Evolutionary conservation across 1,140 invertebrate species (phyloP).

Genomic region (Euwallacea similis): DNA sequence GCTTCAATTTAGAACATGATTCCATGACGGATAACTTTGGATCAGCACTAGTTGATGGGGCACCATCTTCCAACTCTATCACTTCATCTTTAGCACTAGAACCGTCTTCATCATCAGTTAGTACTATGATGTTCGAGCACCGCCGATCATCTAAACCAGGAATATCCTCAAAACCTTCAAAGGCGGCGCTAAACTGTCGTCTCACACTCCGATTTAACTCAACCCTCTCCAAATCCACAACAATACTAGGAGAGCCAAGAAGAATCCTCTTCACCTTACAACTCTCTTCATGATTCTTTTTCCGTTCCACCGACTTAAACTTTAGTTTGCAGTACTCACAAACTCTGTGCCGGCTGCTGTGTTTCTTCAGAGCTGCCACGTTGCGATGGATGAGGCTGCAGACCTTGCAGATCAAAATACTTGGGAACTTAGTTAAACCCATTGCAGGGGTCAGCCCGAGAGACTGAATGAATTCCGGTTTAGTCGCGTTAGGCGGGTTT

Average conservation of each 20-base stretch:
- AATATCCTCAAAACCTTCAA: conserved; percentile 14
- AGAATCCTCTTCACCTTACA: conserved; percentile 32
- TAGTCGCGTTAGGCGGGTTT: conserved; percentile 13
- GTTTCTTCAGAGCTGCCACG: conserved; percentile 33
- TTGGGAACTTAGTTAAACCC: conserved; percentile 12
- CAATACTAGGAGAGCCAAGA: conserved; percentile 18
- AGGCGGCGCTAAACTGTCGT: conserved; percentile 32
- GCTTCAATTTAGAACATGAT: conserved; percentile 10
- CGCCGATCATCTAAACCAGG: conserved; percentile 3
- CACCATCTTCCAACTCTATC: neutral
- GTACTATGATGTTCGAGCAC: conserved; percentile 17
- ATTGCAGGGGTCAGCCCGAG: conserved; percentile 20
- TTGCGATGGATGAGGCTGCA: conserved; percentile 28
- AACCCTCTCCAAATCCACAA: conserved; percentile 24
- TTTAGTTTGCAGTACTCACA: conserved; percentile 40
- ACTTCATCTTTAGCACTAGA: neutral
- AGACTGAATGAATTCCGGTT: conserved; percentile 29
- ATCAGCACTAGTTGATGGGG: neutral
- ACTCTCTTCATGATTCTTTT: conserved; percentile 28
- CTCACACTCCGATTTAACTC: conserved; percentile 28
- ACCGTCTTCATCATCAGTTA: conserved; percentile 34
- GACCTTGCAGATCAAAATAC: conserved; percentile 28
- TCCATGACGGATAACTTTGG: neutral
- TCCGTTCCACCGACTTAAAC: conserved; percentile 35
- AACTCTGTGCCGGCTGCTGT: conserved; percentile 34